Percentiles rank a stretch among this genome's conserved stretches.
These are phyloP conservation scores for Bombus confusus DNA, from an alignment of 1,140 invertebrate species.

Conservation along the genomic window DNA sequence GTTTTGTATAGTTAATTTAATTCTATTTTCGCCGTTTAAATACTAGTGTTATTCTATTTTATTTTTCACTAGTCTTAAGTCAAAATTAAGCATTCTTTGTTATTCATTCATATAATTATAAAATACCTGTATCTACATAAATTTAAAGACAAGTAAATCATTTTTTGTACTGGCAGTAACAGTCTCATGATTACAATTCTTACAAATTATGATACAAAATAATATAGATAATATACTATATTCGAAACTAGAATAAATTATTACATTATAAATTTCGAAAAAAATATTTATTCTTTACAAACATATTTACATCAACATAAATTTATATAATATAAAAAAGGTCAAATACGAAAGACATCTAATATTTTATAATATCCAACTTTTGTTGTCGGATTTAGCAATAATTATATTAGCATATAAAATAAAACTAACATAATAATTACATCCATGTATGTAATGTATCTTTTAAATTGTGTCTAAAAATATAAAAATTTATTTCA, in stretches of 20 bases:
- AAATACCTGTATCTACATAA: no score
- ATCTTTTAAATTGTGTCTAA: constrained; percentile 14
- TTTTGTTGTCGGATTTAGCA: not conserved
- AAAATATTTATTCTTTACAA: constrained; percentile 29
- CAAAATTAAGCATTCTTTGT: not conserved
- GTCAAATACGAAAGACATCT: no score
- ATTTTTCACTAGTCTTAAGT: no score
- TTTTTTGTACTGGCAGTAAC: no score
- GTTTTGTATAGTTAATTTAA: not conserved
- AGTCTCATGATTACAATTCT: no score
- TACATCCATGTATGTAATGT: constrained; percentile 1
- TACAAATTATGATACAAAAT: no score
- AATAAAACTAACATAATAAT: constrained; percentile 2
- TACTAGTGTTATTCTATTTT: not conserved
- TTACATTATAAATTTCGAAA: not conserved
- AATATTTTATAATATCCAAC: not conserved
- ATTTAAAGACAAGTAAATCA: no score
- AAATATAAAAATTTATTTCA: not conserved
- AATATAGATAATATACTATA: no score
- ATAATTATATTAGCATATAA: not conserved
- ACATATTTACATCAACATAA: constrained; percentile 12
- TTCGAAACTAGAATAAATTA: not conserved
- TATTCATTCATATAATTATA: no score
- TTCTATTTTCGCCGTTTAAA: not conserved
- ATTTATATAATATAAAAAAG: not conserved